phyloP scores from a whole-genome alignment of 2,113 vertebrate species.

The Cathartes aura region DNA sequence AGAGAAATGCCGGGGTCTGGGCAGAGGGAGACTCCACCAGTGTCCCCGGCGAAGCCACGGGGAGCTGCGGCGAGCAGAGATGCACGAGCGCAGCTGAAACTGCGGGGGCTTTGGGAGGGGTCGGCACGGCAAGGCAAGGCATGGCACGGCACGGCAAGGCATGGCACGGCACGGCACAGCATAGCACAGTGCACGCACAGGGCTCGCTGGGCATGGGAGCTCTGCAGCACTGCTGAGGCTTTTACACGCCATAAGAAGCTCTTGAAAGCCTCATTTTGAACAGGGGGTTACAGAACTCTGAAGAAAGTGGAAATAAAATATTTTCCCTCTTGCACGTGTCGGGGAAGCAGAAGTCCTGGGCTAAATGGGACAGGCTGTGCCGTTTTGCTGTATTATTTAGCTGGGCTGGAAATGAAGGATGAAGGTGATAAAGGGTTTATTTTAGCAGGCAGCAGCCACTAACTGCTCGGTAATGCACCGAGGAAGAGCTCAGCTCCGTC shows the following conservation, averaged over 20 bases:
- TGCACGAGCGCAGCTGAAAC: rapidly evolving
- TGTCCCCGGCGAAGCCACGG: rapidly evolving
- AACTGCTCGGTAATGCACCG: background rate
- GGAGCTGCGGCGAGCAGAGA: background rate
- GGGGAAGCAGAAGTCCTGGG: background rate
- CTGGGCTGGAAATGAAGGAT: background rate
- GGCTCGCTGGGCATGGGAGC: rapidly evolving
- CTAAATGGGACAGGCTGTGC: background rate
- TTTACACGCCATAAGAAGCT: rapidly evolving
- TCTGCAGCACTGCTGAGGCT: background rate
- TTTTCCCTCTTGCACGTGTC: rapidly evolving
- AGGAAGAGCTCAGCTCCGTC: conserved; percentile 60
- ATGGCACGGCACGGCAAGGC: rapidly evolving
- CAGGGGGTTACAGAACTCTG: background rate
- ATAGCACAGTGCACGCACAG: rapidly evolving
- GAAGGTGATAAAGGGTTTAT: conserved; percentile 22
- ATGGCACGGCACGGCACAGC: rapidly evolving
- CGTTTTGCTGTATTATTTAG: background rate
- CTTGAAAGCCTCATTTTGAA: background rate
- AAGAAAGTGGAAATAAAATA: background rate
- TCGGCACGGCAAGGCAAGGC: rapidly evolving
- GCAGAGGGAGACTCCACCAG: rapidly evolving
- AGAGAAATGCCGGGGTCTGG: background rate
- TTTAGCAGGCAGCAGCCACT: conserved; percentile 7
- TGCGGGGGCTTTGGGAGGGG: rapidly evolving